Evolutionary conservation across 2,888 invertebrate species (phyloP).

Genomic region (Ischnura elegans): DNA sequence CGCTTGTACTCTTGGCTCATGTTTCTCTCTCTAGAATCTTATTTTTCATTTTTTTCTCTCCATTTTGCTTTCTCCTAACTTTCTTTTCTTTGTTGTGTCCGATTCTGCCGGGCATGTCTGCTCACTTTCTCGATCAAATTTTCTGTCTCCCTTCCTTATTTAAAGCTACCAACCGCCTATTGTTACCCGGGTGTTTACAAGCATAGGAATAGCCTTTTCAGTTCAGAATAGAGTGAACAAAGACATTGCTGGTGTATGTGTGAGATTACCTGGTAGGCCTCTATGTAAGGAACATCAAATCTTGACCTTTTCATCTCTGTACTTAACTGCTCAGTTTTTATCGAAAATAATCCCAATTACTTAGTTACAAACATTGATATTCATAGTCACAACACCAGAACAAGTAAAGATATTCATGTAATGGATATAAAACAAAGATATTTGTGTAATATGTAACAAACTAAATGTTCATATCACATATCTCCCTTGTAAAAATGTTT

Average conservation of each 20-base stretch:
- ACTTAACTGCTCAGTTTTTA: slow-evolving; percentile 52
- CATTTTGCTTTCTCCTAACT: no score
- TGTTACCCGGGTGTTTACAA: no score
- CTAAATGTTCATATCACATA: neutral
- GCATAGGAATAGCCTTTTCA: neutral
- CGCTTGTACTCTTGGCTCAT: no score
- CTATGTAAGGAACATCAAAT: neutral
- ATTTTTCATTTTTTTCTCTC: no score
- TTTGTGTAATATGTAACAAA: neutral
- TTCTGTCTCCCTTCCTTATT: no score
- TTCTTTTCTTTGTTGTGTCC: no score
- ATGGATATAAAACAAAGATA: neutral
- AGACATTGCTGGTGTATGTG: neutral
- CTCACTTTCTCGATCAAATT: no score
- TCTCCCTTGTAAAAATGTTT: neutral
- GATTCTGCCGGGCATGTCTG: no score
- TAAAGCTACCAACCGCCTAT: neutral
- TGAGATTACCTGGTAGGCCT: neutral
- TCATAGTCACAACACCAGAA: neutral
- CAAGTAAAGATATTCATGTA: neutral
- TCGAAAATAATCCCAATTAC: slow-evolving; percentile 51
- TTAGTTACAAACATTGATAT: neutral
- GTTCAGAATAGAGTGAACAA: neutral
- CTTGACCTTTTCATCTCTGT: neutral
- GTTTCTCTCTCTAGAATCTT: no score